A percentile compares a stretch with the other conserved stretches of the same genome.
Evolutionary conservation across 2,113 vertebrate genomes (phyloP).

Genomic region (Sinocyclocheilus maitianheensis): DNA sequence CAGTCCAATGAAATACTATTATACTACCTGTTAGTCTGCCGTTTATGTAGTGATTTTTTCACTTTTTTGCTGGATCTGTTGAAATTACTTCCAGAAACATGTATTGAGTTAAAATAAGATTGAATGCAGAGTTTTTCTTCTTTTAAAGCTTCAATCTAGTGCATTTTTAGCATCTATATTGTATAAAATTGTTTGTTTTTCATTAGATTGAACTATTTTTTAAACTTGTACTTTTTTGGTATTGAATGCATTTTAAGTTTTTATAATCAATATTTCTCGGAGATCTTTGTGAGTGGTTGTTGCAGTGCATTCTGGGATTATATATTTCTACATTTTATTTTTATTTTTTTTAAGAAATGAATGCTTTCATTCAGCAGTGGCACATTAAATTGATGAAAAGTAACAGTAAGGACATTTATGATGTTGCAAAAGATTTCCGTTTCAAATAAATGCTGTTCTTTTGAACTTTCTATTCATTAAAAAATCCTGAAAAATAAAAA

Average conservation of each 20-base stretch:
- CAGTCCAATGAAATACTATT: not conserved
- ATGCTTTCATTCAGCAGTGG: not conserved
- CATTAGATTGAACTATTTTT: not conserved
- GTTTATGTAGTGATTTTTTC: not conserved
- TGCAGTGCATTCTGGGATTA: not conserved
- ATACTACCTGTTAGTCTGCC: not conserved
- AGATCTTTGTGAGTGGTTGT: not conserved
- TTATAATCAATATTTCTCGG: not conserved
- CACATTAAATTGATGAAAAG: not conserved
- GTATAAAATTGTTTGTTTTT: not conserved
- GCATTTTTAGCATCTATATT: not conserved
- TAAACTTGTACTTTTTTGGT: not conserved
- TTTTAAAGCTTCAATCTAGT: too few species aligned
- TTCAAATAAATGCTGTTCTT: not conserved
- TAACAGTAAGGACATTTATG: not conserved
- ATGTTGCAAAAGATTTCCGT: not conserved
- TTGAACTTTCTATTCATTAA: not conserved
- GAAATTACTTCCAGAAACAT: not conserved
- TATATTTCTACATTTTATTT: too few species aligned
- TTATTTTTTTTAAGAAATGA: not conserved
- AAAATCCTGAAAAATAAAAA: not conserved
- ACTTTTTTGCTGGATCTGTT: not conserved
- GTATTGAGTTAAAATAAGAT: not conserved
- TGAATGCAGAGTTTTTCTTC: not conserved
- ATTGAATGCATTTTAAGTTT: not conserved